A percentile compares a stretch with the other conserved stretches of the same genome.
Conservation (phyloP, 2,888 invertebrate genomes). For the Drosophila helvetica region DNA sequence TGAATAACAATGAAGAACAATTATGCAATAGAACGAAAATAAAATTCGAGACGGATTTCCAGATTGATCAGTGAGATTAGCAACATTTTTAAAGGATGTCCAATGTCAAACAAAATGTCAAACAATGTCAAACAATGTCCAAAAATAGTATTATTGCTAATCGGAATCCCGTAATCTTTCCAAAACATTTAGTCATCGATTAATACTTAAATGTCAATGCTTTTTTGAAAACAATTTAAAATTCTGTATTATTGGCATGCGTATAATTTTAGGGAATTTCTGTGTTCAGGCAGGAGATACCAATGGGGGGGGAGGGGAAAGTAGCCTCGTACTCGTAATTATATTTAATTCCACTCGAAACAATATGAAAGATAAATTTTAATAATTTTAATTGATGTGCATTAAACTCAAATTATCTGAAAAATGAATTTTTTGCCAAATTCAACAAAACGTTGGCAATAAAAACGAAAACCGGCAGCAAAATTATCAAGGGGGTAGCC, state of each 20-base stretch:
- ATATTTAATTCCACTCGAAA: conserved; percentile 69
- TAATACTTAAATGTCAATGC: background rate
- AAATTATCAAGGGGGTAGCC: conserved; percentile 24
- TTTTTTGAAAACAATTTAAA: background rate
- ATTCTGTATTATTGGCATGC: conserved; percentile 15
- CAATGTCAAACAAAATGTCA: too few relatives aligned
- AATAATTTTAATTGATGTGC: conserved; percentile 78
- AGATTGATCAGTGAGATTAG: too few relatives aligned
- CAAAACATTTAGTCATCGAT: background rate
- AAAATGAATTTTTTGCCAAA: conserved; percentile 55
- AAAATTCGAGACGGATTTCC: too few relatives aligned
- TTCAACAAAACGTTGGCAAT: conserved; percentile 52
- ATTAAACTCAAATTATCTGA: conserved; percentile 72
- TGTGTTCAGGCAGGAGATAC: background rate
- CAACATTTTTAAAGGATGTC: background rate
- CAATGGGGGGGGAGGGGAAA: conserved; percentile 4
- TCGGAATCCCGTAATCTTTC: background rate
- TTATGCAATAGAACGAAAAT: too few relatives aligned
- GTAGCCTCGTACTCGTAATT: conserved; percentile 40
- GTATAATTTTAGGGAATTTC: conserved; percentile 4
- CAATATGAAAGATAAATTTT: conserved; percentile 58
- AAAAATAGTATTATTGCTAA: conserved; percentile 4
- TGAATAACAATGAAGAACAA: too few relatives aligned
- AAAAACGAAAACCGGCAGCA: conserved; percentile 40
- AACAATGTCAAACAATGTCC: too few relatives aligned